Conservation (phyloP, 2,888 invertebrate species). For the Oasisia sp. region DNA sequence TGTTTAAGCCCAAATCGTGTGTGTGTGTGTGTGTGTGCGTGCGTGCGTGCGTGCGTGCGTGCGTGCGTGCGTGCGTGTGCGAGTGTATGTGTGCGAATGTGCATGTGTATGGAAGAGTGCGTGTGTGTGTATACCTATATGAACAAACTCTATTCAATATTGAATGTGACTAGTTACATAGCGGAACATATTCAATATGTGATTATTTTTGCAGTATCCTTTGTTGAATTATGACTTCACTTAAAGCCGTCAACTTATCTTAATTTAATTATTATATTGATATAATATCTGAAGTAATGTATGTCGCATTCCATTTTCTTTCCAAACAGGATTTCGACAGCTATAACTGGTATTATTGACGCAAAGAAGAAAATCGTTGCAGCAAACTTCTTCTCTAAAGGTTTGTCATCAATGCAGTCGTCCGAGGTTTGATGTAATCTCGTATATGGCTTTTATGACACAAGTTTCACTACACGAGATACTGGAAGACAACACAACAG, state of each 20-base stretch:
- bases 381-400: constrained; percentile 27
- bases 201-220: not conserved
- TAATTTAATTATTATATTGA: not conserved
- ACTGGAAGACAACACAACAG: too few relatives aligned
- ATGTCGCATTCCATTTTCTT: not conserved
- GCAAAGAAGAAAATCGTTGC: constrained; percentile 20
- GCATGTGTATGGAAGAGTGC: not conserved
- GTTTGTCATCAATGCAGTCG: not conserved
- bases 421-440: too few relatives aligned
- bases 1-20: not conserved
- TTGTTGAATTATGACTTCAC: too few relatives aligned
- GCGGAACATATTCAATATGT: not conserved
- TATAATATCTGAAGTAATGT: not conserved
- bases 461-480: too few relatives aligned
- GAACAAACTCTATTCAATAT: too few relatives aligned
- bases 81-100: not conserved
- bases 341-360: constrained; percentile 19
- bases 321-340: constrained; percentile 20
- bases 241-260: not conserved
- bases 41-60: not conserved
- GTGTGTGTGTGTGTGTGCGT: not conserved
- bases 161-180: not conserved
- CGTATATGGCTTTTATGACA: too few relatives aligned
- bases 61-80: not conserved
- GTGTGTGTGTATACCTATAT: not conserved